Base-by-base conservation (phyloP, 2,113 vertebrate genomes). In the Engystomops pustulosus region DNA sequence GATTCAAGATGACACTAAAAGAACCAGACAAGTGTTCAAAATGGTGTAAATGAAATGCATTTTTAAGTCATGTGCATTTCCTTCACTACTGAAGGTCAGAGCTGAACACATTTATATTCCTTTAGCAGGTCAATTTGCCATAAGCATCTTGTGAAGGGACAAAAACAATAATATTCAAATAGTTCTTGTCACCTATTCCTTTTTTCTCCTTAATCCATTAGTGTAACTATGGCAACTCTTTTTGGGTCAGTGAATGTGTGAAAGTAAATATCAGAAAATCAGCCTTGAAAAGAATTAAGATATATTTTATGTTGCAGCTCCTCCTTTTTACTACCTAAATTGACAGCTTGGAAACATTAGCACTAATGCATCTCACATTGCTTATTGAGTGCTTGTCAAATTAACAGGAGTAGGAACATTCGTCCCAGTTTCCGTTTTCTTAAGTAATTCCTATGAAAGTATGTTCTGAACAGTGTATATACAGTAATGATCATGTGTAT, bases 201-300 rank as follows among this genome's bases (percentile, higher is more conserved):
- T 49, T 78, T 51, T 51, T 7, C 60, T 65, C 23, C 45, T 82
- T 82, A 72, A 51, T 58, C 34, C 68, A 72, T 82, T 82, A 72
- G 67, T 30, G 70, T 55, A 83, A 36, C 70, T 60, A 65, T 83
- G 38, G 53, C 18, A 83, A 65, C 70, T 23, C 4, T 62, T 62
- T 82, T 20, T 44, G 49, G 53, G 51, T 65, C 70, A 47, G 25
- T 45, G 53, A 62, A 72, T 62, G 34, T 36, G 58, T 10, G 25
- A 83, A 62, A 58, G 51, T 74, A 47, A 71, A 74, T 60, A 58
- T 58, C 20, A 53, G 53, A 74, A 53, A 51, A 30, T 70, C 17
- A 14, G 34, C 41, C 30, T 38, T 44, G n/a, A 68, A 32, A 25
- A 45, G 65, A 27, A 62, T 83, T 30, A 72, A 45, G 25, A 62